phyloP scores from a whole-genome alignment of 2,888 invertebrate genomes.

The Eustalomyia histrio region DNA sequence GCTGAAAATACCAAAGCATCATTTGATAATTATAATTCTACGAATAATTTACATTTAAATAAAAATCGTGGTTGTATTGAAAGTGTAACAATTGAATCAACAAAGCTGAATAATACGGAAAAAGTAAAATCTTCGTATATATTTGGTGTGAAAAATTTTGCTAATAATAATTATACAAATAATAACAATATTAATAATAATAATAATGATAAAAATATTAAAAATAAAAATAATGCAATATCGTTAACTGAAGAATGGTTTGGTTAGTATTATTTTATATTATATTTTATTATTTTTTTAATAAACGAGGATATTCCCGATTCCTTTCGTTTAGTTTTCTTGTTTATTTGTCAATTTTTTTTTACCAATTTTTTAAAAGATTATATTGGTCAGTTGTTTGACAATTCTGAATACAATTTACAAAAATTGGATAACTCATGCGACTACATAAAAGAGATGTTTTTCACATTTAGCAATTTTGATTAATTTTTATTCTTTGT shows the following conservation, averaged over 20 bases:
- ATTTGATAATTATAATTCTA: constrained; percentile 30
- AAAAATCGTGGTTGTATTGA: constrained; percentile 35
- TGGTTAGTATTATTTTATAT: constrained; percentile 71
- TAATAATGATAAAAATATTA: constrained; percentile 56
- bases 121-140: constrained; percentile 50
- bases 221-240: constrained; percentile 54
- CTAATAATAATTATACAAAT: constrained; percentile 33
- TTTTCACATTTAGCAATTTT: no score
- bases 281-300: no score
- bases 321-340: no score
- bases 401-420: no score
- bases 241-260: constrained; percentile 73
- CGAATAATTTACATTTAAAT: constrained; percentile 35
- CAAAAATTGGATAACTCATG: no score
- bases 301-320: no score
- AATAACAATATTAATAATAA: constrained; percentile 56
- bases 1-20: constrained; percentile 53
- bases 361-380: no score
- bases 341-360: no score
- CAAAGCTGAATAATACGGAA: constrained; percentile 30
- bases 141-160: constrained; percentile 49
- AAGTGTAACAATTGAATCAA: constrained; percentile 21
- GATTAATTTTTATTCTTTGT: no score
- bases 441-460: no score
- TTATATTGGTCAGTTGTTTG: no score